Conservation (phyloP, 2,888 invertebrate species). For the Tortricodes alternella region DNA sequence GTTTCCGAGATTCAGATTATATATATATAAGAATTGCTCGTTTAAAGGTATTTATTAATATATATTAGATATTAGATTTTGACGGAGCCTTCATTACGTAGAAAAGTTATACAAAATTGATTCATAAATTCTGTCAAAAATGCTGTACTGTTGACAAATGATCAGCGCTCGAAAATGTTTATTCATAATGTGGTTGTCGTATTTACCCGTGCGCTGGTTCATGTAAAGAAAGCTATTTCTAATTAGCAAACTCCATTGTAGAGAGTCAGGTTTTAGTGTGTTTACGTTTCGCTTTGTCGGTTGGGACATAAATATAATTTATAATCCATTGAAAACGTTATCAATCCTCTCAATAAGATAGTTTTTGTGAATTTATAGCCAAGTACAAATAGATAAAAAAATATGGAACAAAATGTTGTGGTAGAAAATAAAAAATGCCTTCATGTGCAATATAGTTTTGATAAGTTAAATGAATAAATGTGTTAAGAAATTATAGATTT, state of each 20-base stretch:
- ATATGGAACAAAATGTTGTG: no score
- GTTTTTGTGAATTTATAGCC: background rate
- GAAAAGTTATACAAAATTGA: background rate
- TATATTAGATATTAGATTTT: background rate
- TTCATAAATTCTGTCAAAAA: background rate
- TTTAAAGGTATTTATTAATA: no score
- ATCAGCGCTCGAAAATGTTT: slow-evolving; percentile 10
- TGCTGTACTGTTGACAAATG: slow-evolving; percentile 4
- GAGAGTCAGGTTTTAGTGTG: slow-evolving; percentile 4
- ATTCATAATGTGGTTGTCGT: slow-evolving; percentile 24
- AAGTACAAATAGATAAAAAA: background rate
- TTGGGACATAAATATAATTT: slow-evolving; percentile 1
- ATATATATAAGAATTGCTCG: no score
- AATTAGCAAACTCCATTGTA: slow-evolving; percentile 28
- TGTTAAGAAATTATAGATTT: no score
- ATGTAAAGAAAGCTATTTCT: slow-evolving; percentile 26
- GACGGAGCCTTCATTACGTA: background rate
- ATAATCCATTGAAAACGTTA: background rate
- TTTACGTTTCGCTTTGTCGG: slow-evolving; percentile 15
- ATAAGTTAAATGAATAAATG: no score
- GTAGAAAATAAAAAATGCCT: no score
- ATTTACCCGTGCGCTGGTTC: slow-evolving; percentile 19
- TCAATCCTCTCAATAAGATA: background rate
- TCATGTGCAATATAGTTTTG: no score
- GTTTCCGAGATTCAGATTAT: no score